Percentiles rank a stretch among this genome's conserved stretches.
These are phyloP conservation scores for Tolypeutes matacus DNA, from an alignment of 2,797 vertebrate genomes.

Conservation along the genomic window DNA sequence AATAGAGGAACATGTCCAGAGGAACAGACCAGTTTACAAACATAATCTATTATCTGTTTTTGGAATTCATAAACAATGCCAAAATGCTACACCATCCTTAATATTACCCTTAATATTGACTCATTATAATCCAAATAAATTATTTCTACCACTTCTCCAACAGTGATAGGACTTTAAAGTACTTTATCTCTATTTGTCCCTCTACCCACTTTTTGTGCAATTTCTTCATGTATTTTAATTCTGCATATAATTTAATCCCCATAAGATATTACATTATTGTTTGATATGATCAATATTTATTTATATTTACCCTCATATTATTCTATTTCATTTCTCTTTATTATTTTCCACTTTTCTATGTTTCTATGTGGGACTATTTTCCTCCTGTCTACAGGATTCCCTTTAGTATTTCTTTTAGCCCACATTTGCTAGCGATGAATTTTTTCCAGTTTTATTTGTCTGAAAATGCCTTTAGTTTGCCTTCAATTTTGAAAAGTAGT, in stretches of 20 bases:
- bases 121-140: too few relatives aligned
- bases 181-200: too few relatives aligned
- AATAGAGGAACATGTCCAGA: too few relatives aligned
- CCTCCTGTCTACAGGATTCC: background rate
- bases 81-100: too few relatives aligned
- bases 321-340: background rate
- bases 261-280: conserved; percentile 18
- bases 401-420: background rate
- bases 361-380: background rate
- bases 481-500: background rate
- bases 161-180: too few relatives aligned
- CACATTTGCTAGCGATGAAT: background rate
- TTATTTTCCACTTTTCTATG: background rate
- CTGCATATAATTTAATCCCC: background rate
- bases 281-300: background rate
- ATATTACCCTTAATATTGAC: too few relatives aligned
- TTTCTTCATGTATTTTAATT: background rate
- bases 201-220: too few relatives aligned
- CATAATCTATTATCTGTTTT: too few relatives aligned
- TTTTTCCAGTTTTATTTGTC: too few relatives aligned
- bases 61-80: too few relatives aligned
- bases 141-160: too few relatives aligned
- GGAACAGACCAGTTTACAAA: too few relatives aligned
- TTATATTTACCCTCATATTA: background rate
- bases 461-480: background rate